Conservation (phyloP, 2,113 vertebrate species). For the Aspidoscelis tigris region DNA sequence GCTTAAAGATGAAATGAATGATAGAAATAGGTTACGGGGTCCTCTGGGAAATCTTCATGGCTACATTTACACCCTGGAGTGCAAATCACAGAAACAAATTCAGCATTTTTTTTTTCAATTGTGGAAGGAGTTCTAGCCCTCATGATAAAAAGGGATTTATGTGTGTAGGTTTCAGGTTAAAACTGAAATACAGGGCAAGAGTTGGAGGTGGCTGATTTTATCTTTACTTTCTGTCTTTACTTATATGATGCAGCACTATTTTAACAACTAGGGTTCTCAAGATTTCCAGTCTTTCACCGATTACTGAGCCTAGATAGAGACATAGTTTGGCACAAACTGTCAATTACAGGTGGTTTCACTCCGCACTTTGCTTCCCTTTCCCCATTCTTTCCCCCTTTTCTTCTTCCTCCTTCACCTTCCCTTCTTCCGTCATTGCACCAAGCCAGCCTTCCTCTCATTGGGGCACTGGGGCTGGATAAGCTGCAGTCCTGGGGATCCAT, state of each 20-base stretch:
- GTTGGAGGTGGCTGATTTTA: not conserved
- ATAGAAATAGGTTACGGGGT: constrained; percentile 4
- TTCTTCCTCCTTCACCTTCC: no score
- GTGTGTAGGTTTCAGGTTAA: not conserved
- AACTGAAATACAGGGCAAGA: not conserved
- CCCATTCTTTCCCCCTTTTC: no score
- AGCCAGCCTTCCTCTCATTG: no score
- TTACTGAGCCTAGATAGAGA: no score
- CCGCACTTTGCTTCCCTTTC: no score
- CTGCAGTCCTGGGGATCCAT: no score
- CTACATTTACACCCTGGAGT: constrained; percentile 9
- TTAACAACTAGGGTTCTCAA: not conserved
- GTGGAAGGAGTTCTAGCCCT: not conserved
- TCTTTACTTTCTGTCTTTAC: not conserved
- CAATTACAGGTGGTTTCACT: no score
- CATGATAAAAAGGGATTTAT: not conserved
- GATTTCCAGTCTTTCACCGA: no score
- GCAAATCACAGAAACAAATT: not conserved
- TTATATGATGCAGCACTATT: not conserved
- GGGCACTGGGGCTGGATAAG: no score
- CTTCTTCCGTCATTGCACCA: no score
- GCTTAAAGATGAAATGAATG: not conserved
- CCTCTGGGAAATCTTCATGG: not conserved
- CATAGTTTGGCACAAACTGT: no score
- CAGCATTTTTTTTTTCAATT: not conserved